Conservation (phyloP, 2,888 invertebrate species). For the Dasysyrphus tricinctus region DNA sequence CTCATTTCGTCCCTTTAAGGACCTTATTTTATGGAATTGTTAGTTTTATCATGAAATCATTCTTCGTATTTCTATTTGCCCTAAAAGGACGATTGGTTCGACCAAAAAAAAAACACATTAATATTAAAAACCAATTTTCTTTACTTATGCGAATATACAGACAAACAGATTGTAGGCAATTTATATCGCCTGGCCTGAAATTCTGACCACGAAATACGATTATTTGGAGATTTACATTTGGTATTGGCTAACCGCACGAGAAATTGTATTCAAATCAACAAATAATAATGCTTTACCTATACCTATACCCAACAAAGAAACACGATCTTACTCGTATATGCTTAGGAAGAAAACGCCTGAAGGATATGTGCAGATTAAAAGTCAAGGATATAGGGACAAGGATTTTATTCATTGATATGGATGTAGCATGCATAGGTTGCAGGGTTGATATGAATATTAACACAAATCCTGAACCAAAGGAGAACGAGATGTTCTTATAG, state of each 20-base stretch:
- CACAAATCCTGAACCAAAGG: neutral
- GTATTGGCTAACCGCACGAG: conserved; percentile 23
- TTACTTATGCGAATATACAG: neutral
- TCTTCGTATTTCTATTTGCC: neutral
- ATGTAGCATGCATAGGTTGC: conserved; percentile 10
- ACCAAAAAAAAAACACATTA: neutral
- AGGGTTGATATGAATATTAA: conserved; percentile 36
- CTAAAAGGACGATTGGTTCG: neutral
- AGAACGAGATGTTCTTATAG: neutral
- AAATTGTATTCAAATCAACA: conserved; percentile 41
- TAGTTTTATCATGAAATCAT: neutral
- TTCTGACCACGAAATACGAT: conserved; percentile 34
- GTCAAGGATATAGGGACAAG: conserved; percentile 3
- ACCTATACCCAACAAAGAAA: neutral
- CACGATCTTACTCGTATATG: neutral
- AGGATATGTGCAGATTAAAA: conserved; percentile 16
- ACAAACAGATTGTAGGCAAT: conserved; percentile 16
- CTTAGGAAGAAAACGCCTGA: neutral
- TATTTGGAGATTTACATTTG: conserved; percentile 39
- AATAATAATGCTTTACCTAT: conserved; percentile 10
- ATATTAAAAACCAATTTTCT: conserved; percentile 14
- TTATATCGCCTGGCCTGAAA: conserved; percentile 22
- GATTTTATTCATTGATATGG: conserved; percentile 36
- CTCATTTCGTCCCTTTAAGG: neutral
- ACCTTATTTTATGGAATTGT: neutral